Conservation (phyloP, 1,140 invertebrate species). For the Zelostemma sp. region DNA sequence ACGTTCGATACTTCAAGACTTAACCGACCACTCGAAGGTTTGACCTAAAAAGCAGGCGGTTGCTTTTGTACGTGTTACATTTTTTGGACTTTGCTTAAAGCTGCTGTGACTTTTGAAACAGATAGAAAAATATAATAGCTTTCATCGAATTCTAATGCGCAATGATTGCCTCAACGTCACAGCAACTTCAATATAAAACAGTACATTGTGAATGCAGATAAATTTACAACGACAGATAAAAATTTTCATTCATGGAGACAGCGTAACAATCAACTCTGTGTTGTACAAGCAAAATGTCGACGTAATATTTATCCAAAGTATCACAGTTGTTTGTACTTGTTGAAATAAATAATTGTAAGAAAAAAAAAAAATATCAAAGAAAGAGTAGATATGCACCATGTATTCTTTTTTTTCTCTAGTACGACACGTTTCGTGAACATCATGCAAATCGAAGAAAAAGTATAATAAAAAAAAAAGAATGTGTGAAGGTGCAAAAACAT, state of each 20-base stretch:
- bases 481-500: too few species aligned
- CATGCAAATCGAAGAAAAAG: too few species aligned
- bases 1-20: slow-evolving; percentile 25
- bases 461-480: too few species aligned
- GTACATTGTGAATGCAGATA: neutral
- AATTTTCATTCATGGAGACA: neutral
- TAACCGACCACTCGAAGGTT: slow-evolving; percentile 46
- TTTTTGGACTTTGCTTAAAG: too few species aligned
- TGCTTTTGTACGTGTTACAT: slow-evolving; percentile 32
- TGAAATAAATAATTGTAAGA: too few species aligned
- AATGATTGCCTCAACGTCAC: too few species aligned
- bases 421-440: too few species aligned
- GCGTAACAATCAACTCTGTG: neutral
- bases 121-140: neutral
- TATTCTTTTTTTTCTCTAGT: too few species aligned
- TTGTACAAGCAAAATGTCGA: neutral
- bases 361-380: too few species aligned
- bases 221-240: neutral
- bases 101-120: neutral
- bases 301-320: too few species aligned
- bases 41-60: slow-evolving; percentile 44
- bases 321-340: too few species aligned
- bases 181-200: neutral
- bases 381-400: too few species aligned
- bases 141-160: neutral